phyloP scores from a whole-genome alignment of 2,113 vertebrate genomes.

The Sylvia atricapilla region DNA sequence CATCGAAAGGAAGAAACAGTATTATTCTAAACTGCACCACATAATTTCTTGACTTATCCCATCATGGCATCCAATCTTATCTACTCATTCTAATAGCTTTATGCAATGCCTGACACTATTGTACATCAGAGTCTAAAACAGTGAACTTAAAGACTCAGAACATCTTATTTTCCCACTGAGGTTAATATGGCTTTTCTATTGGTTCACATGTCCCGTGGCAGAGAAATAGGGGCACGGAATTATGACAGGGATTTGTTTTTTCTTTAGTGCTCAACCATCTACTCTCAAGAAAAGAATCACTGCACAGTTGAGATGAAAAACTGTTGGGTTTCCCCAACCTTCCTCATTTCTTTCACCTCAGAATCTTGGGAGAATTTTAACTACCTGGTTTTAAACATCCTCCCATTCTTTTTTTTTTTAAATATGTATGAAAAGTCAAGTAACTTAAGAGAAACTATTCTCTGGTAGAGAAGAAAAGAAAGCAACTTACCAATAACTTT shows the following conservation, averaged over 20 bases:
- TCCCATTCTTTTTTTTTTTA: not conserved
- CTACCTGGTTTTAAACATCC: not conserved
- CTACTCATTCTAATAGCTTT: not conserved
- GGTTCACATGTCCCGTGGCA: not conserved
- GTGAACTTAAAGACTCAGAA: not conserved
- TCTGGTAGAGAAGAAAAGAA: not conserved
- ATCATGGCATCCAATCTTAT: fast-evolving
- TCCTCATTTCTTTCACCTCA: not conserved
- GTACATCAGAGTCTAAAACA: fast-evolving
- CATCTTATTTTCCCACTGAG: not conserved
- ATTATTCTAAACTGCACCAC: not conserved
- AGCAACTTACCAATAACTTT: conserved; percentile 87
- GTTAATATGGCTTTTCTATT: not conserved
- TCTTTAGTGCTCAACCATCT: not conserved
- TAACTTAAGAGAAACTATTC: not conserved
- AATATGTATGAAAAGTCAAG: not conserved
- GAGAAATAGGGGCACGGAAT: not conserved
- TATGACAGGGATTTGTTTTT: not conserved
- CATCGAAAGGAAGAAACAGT: not conserved
- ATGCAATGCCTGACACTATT: not conserved
- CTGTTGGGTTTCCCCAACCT: not conserved
- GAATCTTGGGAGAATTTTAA: not conserved
- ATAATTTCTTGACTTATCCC: not conserved
- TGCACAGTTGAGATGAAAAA: not conserved
- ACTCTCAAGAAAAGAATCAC: not conserved